phyloP scores from a whole-genome alignment of 2,888 invertebrate species.

The Trissoscelio sp. region DNA sequence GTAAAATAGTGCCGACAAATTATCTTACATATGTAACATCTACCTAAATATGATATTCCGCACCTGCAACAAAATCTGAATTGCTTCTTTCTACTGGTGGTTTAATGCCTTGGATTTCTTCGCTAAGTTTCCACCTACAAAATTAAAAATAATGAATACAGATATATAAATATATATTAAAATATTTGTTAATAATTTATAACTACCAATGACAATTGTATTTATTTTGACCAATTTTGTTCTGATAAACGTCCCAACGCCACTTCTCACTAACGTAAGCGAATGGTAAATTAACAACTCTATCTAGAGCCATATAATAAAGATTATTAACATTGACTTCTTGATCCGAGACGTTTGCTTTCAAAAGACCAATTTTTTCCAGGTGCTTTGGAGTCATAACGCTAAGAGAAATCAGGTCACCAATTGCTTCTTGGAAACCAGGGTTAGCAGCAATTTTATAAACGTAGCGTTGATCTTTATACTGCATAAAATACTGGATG shows the following conservation, averaged over 20 bases:
- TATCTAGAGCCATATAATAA: conserved; percentile 85
- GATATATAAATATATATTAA: not conserved
- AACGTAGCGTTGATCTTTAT: conserved; percentile 88
- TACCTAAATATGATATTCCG: conserved; percentile 84
- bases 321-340: conserved; percentile 77
- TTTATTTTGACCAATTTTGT: conserved; percentile 85
- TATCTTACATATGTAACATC: conserved; percentile 86
- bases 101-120: conserved; percentile 87
- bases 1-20: conserved; percentile 85
- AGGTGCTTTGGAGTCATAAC: conserved; percentile 84
- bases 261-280: conserved; percentile 85
- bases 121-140: conserved; percentile 80
- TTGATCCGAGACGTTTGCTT: conserved; percentile 78
- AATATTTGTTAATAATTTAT: not conserved
- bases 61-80: conserved; percentile 86
- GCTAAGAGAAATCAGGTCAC: conserved; percentile 86
- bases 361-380: conserved; percentile 85
- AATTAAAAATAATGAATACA: not conserved
- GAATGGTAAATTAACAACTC: conserved; percentile 85
- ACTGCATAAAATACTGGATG: conserved; percentile 91
- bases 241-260: conserved; percentile 87
- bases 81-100: conserved; percentile 87
- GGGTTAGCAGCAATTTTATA: conserved; percentile 87
- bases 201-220: conserved; percentile 87
- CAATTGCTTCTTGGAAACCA: conserved; percentile 86